Percentiles rank a stretch among this genome's conserved stretches.
Conservation (phyloP, 2,888 invertebrate genomes). For the Troides helena region DNA sequence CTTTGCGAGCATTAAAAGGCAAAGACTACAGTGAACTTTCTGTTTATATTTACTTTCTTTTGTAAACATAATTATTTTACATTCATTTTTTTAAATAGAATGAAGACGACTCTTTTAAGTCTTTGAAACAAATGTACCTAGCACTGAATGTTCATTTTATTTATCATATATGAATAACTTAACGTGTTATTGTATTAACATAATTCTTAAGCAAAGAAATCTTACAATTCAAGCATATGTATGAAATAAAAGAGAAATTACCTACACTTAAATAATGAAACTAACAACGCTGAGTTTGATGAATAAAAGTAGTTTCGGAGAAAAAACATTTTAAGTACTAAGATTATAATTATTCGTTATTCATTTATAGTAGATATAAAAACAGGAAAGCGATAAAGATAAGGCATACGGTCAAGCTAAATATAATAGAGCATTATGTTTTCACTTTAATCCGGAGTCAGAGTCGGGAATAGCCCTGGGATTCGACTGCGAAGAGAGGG, state of each 20-base stretch:
- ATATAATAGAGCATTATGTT: conserved; percentile 77
- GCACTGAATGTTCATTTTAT: background rate
- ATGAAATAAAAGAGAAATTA: too few relatives aligned
- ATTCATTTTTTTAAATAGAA: conserved; percentile 21
- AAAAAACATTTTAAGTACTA: too few relatives aligned
- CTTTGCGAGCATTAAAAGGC: conserved; percentile 69
- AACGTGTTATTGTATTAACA: background rate
- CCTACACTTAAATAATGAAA: background rate
- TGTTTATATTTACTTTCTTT: conserved; percentile 37
- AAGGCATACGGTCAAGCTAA: conserved; percentile 74
- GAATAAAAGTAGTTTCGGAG: too few relatives aligned
- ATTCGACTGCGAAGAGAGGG: conserved; percentile 49
- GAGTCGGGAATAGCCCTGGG: conserved; percentile 56
- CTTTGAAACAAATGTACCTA: background rate
- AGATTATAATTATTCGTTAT: too few relatives aligned
- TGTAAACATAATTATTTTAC: conserved; percentile 26
- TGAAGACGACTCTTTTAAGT: background rate
- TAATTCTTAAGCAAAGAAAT: background rate
- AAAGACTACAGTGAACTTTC: conserved; percentile 50
- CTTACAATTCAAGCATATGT: background rate
- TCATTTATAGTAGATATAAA: too few relatives aligned
- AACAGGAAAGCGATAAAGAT: conserved; percentile 53
- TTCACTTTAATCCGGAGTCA: conserved; percentile 72
- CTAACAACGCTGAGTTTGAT: background rate
- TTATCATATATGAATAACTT: background rate